Conservation (phyloP, 92 coral and sea anemone species). For the Pocillopora meandrina region DNA sequence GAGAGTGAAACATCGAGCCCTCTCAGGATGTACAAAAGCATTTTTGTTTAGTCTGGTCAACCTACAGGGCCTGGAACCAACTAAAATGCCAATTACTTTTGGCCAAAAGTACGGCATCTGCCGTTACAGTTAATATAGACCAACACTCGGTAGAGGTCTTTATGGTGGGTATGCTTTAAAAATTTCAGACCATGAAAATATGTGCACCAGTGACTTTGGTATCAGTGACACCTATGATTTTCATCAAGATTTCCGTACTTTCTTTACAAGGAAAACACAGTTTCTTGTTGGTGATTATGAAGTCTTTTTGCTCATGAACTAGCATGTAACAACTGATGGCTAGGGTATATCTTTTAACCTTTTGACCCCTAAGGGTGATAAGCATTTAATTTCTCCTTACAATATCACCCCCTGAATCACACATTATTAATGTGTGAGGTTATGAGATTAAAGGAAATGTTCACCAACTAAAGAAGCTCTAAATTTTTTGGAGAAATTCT, state of each 20-base stretch:
- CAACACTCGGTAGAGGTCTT: conserved; percentile 41
- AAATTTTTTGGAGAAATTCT: too few relatives aligned
- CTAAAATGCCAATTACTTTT: neutral
- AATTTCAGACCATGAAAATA: conserved; percentile 12
- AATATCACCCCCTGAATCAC: too few relatives aligned
- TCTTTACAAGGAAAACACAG: conserved; percentile 23
- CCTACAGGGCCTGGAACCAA: conserved; percentile 29
- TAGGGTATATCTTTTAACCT: too few relatives aligned
- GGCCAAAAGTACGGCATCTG: conserved; percentile 40
- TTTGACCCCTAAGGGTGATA: too few relatives aligned
- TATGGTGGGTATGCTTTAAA: conserved; percentile 18
- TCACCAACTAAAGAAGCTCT: too few relatives aligned
- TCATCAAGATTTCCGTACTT: conserved; percentile 35
- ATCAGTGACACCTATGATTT: conserved; percentile 32
- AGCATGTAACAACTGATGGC: neutral
- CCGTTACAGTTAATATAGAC: conserved; percentile 46
- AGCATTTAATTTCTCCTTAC: too few relatives aligned
- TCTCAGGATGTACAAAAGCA: neutral
- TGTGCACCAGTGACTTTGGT: conserved; percentile 1
- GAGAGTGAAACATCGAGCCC: too few relatives aligned
- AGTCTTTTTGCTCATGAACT: conserved; percentile 23
- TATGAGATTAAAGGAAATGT: too few relatives aligned
- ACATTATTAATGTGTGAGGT: too few relatives aligned
- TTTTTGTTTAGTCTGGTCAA: conserved; percentile 57
- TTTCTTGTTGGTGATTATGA: conserved; percentile 45